A percentile compares a stretch with the other conserved stretches of the same genome.
These are phyloP conservation scores for Griposia aprilina DNA, from an alignment of 2,888 invertebrate species.

Conservation along the genomic window DNA sequence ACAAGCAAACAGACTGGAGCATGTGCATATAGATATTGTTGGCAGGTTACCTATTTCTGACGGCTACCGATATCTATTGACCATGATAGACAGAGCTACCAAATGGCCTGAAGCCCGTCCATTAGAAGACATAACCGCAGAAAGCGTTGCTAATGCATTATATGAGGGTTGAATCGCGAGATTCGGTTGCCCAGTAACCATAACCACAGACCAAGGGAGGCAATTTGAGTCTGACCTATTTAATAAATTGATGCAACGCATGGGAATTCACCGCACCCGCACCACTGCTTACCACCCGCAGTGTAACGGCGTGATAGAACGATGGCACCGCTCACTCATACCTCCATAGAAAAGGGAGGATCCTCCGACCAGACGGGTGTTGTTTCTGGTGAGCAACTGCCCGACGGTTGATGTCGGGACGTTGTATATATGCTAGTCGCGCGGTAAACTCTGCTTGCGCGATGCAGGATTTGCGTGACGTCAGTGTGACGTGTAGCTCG, in stretches of 20 bases:
- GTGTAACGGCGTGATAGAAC: constrained; percentile 5
- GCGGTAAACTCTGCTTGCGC: too few relatives aligned
- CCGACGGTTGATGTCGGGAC: too few relatives aligned
- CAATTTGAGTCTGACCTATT: constrained; percentile 5
- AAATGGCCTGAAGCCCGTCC: too few relatives aligned
- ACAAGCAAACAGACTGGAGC: neutral
- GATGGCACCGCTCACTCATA: neutral
- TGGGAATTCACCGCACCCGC: constrained; percentile 10
- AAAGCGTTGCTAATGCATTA: neutral
- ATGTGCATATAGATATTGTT: neutral
- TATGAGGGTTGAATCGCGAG: neutral
- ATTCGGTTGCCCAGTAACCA: constrained; percentile 4
- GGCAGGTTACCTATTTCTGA: constrained; percentile 3
- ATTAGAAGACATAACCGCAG: too few relatives aligned
- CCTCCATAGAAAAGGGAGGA: too few relatives aligned
- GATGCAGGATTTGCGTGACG: too few relatives aligned
- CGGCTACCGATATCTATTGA: constrained; percentile 5
- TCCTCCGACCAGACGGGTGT: too few relatives aligned
- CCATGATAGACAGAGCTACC: too few relatives aligned
- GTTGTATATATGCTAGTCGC: too few relatives aligned
- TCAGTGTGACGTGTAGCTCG: too few relatives aligned
- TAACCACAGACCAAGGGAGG: constrained; percentile 4
- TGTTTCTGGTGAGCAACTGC: too few relatives aligned
- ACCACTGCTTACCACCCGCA: constrained; percentile 10
- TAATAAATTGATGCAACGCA: constrained; percentile 1